Base-by-base conservation (phyloP, 1,140 invertebrate genomes). In the Apis laboriosa region DNA sequence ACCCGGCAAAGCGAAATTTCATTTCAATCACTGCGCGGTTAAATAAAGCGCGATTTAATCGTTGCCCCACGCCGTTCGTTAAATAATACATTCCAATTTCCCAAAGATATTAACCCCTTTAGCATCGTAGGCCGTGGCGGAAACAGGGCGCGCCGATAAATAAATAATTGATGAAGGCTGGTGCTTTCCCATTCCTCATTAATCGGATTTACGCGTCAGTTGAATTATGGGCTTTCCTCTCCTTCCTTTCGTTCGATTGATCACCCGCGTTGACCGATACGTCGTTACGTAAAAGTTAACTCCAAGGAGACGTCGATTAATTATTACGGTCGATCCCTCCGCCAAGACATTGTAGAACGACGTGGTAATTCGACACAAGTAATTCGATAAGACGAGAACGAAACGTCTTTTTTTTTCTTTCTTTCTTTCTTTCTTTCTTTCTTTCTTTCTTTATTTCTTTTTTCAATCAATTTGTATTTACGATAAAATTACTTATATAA, bases 21-120 rank as follows among this genome's bases (percentile, higher is more conserved):
- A 58, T 81, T 84, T 81, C 83, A 63, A 80, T 84, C 77, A 21
- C 28, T 49, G 63, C 13, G 19, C 11, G 71, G 60, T 73, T 71
- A 34, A 34, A 61, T 53, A 56, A 24, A 28, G 15, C 21, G 21
- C 49, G 43, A 82, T 77, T 85, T 76, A 82, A 85, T 85, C 64
- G 74, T 49, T 43, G 53, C 73, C 56, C 67, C 55, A 21, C 24
- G 60, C 49, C 17, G 60, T 58, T 73, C 74, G 51, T 55, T 83
- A 83, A 85, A 85, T 83, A 77, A 85, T 77, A 83, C 49, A 77
- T 83, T 73, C 67, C 84, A 85, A 85, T 85, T 85, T 77, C 80
- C 84, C 74, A 82, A 77, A 80, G 73, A 85, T 77, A 85, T 82
- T 82, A 85, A 85, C 80, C 84, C 74, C 73, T 82, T 82, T 73